A percentile compares a stretch with the other conserved stretches of the same genome.
Conservation (phyloP, 92 coral and sea anemone species). For the Porites lobata region DNA sequence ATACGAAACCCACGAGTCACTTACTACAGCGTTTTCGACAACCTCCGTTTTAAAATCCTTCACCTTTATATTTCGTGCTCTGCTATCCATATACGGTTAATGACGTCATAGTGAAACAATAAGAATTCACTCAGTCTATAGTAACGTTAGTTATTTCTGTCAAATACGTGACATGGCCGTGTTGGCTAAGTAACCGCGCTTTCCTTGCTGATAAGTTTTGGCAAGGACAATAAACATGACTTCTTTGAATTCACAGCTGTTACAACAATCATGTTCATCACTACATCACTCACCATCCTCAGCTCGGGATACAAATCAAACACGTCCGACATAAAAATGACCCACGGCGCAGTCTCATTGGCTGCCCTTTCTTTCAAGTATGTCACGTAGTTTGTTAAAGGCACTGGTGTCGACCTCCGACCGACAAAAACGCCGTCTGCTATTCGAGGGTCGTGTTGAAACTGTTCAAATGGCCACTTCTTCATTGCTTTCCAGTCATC, state of each 20-base stretch:
- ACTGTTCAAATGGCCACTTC: conserved; percentile 74
- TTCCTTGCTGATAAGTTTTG: no score
- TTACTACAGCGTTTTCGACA: no score
- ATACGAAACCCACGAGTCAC: no score
- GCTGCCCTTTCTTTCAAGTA: conserved; percentile 71
- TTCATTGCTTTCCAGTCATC: conserved; percentile 85
- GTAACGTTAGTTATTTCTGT: no score
- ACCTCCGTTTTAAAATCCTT: no score
- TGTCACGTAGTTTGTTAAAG: conserved; percentile 60
- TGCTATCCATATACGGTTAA: no score
- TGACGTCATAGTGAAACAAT: no score
- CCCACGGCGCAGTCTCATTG: conserved; percentile 78
- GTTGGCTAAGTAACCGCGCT: no score
- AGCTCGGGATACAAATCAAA: conserved; percentile 83
- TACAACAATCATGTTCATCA: not conserved
- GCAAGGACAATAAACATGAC: no score
- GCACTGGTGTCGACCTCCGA: conserved; percentile 66
- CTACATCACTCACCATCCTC: conserved; percentile 43
- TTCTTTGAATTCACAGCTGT: not conserved
- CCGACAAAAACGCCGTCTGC: conserved; percentile 82
- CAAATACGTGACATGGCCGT: no score
- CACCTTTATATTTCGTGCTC: no score
- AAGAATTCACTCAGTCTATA: no score
- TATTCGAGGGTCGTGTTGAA: conserved; percentile 76
- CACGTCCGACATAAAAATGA: conserved; percentile 88